These are phyloP conservation scores for Drosophila punjabiensis DNA, from an alignment of 1,140 invertebrate genomes.

Conservation along the genomic window DNA sequence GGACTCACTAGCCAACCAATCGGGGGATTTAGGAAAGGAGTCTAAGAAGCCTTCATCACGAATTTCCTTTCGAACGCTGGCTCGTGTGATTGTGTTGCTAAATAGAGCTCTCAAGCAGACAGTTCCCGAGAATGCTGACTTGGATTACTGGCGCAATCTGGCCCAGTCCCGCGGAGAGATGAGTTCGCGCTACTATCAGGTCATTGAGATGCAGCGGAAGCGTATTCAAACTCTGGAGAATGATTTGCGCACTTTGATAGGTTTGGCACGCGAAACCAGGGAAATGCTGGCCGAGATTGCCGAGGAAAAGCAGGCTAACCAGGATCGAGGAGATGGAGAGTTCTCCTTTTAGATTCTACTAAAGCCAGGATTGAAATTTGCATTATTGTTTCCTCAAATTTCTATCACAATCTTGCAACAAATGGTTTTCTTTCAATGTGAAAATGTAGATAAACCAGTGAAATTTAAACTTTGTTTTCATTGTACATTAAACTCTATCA, in stretches of 20 bases:
- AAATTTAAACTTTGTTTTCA: not conserved
- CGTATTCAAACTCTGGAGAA: constrained; percentile 48
- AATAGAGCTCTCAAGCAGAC: constrained; percentile 7
- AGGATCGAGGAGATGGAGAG: constrained; percentile 9
- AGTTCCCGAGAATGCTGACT: constrained; percentile 1
- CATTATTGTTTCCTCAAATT: constrained; percentile 15
- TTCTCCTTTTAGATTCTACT: constrained; percentile 5
- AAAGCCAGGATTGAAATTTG: not conserved
- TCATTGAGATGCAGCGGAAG: constrained; percentile 44
- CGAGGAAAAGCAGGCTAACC: constrained; percentile 4
- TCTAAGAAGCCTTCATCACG: not conserved
- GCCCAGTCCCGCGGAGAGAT: constrained; percentile 31
- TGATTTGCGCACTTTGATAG: constrained; percentile 35
- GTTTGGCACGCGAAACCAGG: constrained; percentile 56
- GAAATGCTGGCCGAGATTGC: constrained; percentile 44
- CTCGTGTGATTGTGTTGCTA: constrained; percentile 28
- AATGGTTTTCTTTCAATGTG: not conserved
- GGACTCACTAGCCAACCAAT: not conserved
- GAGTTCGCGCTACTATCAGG: constrained; percentile 21
- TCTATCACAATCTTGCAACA: constrained; percentile 4
- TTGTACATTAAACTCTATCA: not conserved
- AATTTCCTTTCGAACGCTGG: constrained; percentile 36
- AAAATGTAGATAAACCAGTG: not conserved
- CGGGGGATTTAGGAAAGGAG: not conserved
- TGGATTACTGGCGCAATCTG: constrained; percentile 51